These are phyloP conservation scores for Drosophila willistoni DNA, from an alignment of 1,140 invertebrate species.

Conservation along the genomic window DNA sequence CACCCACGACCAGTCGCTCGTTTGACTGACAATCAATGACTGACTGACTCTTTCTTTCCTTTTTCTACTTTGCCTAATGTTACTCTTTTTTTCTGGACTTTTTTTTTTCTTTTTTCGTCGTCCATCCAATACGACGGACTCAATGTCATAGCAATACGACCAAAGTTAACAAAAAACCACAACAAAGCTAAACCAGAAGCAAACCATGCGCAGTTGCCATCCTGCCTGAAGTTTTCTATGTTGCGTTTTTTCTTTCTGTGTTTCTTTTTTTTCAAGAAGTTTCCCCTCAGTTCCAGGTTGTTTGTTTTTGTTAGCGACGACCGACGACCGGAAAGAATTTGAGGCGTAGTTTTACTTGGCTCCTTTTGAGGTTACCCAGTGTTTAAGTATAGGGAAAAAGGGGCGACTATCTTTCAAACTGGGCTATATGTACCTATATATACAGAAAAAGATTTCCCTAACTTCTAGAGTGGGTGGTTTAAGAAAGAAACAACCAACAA, in stretches of 20 bases:
- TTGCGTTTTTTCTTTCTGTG: background rate
- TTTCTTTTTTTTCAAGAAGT: constrained; percentile 59
- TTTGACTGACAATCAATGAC: constrained; percentile 76
- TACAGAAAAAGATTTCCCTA: constrained; percentile 1
- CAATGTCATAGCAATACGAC: constrained; percentile 80
- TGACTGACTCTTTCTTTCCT: constrained; percentile 31
- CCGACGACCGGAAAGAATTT: constrained; percentile 64
- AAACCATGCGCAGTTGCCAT: constrained; percentile 72
- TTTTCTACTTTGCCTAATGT: constrained; percentile 5
- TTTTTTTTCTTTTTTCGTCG: constrained; percentile 1
- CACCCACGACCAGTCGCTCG: constrained; percentile 47
- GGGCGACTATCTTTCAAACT: constrained; percentile 41
- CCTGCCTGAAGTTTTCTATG: constrained; percentile 30
- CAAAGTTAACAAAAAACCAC: constrained; percentile 78
- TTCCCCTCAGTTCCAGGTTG: constrained; percentile 31
- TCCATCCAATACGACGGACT: constrained; percentile 24
- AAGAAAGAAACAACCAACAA: background rate
- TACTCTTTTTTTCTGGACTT: background rate
- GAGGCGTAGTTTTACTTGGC: constrained; percentile 52
- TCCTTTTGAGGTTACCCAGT: constrained; percentile 65
- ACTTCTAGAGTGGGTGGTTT: constrained; percentile 17
- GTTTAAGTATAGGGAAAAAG: constrained; percentile 35
- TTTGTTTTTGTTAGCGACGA: constrained; percentile 47
- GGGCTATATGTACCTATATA: constrained; percentile 46
- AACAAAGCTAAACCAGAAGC: constrained; percentile 60